Base-by-base conservation (phyloP, 2,888 invertebrate genomes). In the Scaptomyza polygonia region DNA sequence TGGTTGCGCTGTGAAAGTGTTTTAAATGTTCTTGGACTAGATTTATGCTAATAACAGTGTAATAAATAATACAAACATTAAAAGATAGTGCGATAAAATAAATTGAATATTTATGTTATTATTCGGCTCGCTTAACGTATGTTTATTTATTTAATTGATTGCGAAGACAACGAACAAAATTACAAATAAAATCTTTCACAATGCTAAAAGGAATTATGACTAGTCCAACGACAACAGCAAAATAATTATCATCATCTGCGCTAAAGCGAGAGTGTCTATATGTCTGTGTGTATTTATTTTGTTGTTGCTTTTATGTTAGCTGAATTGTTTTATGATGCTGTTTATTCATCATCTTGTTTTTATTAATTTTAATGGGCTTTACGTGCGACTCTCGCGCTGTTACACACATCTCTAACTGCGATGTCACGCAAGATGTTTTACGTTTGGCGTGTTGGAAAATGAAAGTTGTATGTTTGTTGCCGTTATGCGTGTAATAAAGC, bases 1-100 rank as follows among this genome's bases (percentile, higher is more conserved):
- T 68, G 75, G 70, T 86, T 87, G 72, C 77, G 62, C 66, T 85
- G 83, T 66, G 88, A 86, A 88, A 88, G 84, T 84, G 88, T 67
- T 71, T 67, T 58, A 39, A 85, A 74, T 77, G 69, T 85, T 82
- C 79, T 72, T 70, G 86, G 45, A 48, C 77, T 58, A 77, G 52
- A 68, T 78, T 57, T 32, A 43, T 52, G 47, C 2, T 47, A 53
- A 57, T 43, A 76, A 56, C 51, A 40, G 42, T 32, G 16, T 48
- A 42, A 72, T 56, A 45, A 42, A 11, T 16, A 9, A 9, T 18
- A 29, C 18, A 34, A 6, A 30, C 1, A 9, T 9, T 29, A 2
- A 29, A 29, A 29, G 7, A 29, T 29, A 29, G n/a, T 29, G 29
- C 5, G 25, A 25, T 25, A 29, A 29, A 29, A 29, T 29, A 29